phyloP scores from a whole-genome alignment of 2,888 invertebrate species.

The Diarsia mendica region DNA sequence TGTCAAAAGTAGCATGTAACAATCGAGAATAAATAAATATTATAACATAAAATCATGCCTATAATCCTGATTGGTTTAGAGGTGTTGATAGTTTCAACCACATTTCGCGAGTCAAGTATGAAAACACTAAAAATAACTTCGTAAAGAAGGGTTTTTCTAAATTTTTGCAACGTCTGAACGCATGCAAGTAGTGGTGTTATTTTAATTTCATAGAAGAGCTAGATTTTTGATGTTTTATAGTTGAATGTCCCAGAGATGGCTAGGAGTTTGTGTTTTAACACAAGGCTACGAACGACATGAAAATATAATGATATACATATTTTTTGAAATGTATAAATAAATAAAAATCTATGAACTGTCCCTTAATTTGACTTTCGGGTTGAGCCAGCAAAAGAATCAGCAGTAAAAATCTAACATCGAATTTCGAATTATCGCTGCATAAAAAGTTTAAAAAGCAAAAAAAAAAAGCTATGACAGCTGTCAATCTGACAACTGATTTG shows the following conservation, averaged over 20 bases:
- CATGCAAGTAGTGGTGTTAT: constrained; percentile 63
- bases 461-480: constrained; percentile 18
- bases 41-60: background rate
- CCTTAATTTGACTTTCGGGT: constrained; percentile 69
- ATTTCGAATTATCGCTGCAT: background rate
- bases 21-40: background rate
- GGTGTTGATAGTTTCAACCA: background rate
- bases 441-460: background rate
- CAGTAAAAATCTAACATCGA: background rate
- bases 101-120: background rate
- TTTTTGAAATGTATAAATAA: constrained; percentile 86
- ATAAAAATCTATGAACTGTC: constrained; percentile 76
- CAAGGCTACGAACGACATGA: constrained; percentile 69
- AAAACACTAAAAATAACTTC: background rate
- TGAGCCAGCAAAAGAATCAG: constrained; percentile 57
- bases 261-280: constrained; percentile 81
- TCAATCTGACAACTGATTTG: constrained; percentile 18
- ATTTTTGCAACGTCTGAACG: constrained; percentile 60
- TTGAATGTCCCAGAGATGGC: constrained; percentile 74
- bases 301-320: constrained; percentile 77
- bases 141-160: background rate
- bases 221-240: constrained; percentile 87
- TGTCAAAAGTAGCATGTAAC: background rate
- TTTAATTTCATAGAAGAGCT: constrained; percentile 84
- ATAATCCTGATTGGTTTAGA: background rate